Base-by-base conservation (phyloP, 2,797 vertebrate genomes). In the Poecilia wingei region DNA sequence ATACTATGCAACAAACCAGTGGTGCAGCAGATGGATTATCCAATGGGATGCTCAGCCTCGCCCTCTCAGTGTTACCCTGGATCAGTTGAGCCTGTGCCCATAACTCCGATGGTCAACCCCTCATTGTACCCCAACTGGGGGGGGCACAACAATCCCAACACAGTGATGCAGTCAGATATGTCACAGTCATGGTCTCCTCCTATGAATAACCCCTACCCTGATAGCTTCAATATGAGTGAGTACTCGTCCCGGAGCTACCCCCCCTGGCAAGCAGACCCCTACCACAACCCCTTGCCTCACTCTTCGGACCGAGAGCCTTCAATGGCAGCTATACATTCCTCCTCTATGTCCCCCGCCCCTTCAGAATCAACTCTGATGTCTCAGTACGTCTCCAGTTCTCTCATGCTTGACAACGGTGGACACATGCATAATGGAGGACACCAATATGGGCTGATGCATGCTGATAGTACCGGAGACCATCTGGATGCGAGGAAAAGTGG, bases 71-170 rank as follows among this genome's bases (percentile, higher is more conserved):
- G 91, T 94, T 86, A 96, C 83, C 82, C 96, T 75, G 95, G 96
- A 91, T 95, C 97, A 86, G 95, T 96, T 83, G 96, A 97, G 80
- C 88, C 97, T 88, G 97, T 96, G 36, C 96, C 97, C 87, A 95
- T 97, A 80, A 96, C 87, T 87, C 94, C 96, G 90, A 97, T 96
- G 96, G 95, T 96, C 90, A 92, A 97, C 95, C 96, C 96, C 88
- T 95, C 97, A 91, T 78, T 95, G 88, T 97, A 96, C 93, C 96
- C 94, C 88, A 96, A 92, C 90, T 98, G 95, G 78, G 97, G 97
- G 93, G 95, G 91, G 6, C 91, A 93, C 87, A 95, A 96, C 69
- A 94, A 96, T 91, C 95, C 96, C 82, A 93, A 96, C 0, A 96
- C 96, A 81, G 94, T 96, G 90, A 96, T 97, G 0, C 96, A 96